Evolutionary conservation across 2,113 vertebrate genomes (phyloP), one percentile per base, ranked within the genome.

Genomic region (Boleophthalmus pectinirostris): DNA sequence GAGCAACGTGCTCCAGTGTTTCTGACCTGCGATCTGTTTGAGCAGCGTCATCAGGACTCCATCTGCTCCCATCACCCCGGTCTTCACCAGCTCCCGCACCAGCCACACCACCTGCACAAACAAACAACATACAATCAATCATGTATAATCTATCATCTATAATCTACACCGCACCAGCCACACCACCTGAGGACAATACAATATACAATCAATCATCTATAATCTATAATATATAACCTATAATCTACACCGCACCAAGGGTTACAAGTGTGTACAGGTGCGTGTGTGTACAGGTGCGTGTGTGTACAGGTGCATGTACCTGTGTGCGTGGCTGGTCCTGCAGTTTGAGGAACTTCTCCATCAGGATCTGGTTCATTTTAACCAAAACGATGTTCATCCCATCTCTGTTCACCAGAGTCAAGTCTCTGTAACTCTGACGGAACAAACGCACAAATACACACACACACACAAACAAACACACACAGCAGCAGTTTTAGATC

Each of bases 361-460:
- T 98, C 21, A 98, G 93, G 46, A 98, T 92, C 87, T 99, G 97
- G 91, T 99, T 98, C 85, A 98, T 97, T 85, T 99, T 99, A 75
- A 94, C 95, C 77, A 99, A 91, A 0, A 98, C 87, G 1, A 96
- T 92, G 58, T 93, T 97, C 96, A 98, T 96, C 8, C 97, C 97
- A 0, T 99, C 97, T 9, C 97, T 90, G 92, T 94, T 97, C 65
- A 98, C 92, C 77, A 99, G 91, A 0, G 96, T 94, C 92, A 99
- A 81, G 86, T 98, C 97, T 72, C 97, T 93, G 91, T 97, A 98
- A 88, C 96, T 95, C 97, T 98, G 91, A 12, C 71, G 16, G 20
- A n/a, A 35, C 8, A 35, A 29, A 49, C 3, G 23, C 10, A 65
- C n/a, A 69, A 15, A n/a, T 6, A 54, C 29, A 29, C 29, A 29